phyloP scores from a whole-genome alignment of 2,888 invertebrate species.

The Drosophila pseudotakahashii region DNA sequence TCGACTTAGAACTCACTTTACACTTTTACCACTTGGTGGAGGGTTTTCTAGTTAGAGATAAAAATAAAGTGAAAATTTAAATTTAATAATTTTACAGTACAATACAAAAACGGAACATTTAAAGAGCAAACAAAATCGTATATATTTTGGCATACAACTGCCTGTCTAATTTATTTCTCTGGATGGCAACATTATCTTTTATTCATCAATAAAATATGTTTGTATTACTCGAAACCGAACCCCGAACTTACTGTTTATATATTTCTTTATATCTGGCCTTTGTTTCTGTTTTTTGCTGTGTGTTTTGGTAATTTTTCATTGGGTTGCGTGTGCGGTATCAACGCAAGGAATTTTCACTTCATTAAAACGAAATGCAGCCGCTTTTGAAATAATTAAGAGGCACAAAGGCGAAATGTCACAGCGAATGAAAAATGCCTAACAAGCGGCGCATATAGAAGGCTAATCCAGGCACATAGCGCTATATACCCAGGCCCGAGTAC shows the following conservation, averaged over 20 bases:
- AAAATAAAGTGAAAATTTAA: too few relatives aligned
- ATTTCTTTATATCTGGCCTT: slow-evolving; percentile 23
- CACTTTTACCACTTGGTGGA: too few relatives aligned
- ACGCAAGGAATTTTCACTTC: slow-evolving; percentile 82
- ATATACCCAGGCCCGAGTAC: slow-evolving; percentile 25
- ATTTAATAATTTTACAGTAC: too few relatives aligned
- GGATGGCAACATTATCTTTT: too few relatives aligned
- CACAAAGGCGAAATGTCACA: slow-evolving; percentile 76
- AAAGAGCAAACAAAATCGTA: too few relatives aligned
- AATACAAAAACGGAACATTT: too few relatives aligned
- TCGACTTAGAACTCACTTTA: too few relatives aligned
- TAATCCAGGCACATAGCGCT: slow-evolving; percentile 47
- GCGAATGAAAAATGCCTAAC: slow-evolving; percentile 76
- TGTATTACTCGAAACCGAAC: slow-evolving; percentile 22
- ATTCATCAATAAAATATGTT: slow-evolving; percentile 25
- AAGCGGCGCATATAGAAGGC: slow-evolving; percentile 52
- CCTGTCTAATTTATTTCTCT: too few relatives aligned
- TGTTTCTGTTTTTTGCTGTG: slow-evolving; percentile 33
- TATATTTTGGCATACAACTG: too few relatives aligned
- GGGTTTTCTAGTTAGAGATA: too few relatives aligned
- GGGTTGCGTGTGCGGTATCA: slow-evolving; percentile 81
- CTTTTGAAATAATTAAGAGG: slow-evolving; percentile 81
- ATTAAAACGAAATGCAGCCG: slow-evolving; percentile 82
- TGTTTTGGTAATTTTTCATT: slow-evolving; percentile 42
- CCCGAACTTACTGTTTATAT: slow-evolving; percentile 20